phyloP scores from a whole-genome alignment of 2,888 invertebrate species.

The Notocelia uddmanniana region DNA sequence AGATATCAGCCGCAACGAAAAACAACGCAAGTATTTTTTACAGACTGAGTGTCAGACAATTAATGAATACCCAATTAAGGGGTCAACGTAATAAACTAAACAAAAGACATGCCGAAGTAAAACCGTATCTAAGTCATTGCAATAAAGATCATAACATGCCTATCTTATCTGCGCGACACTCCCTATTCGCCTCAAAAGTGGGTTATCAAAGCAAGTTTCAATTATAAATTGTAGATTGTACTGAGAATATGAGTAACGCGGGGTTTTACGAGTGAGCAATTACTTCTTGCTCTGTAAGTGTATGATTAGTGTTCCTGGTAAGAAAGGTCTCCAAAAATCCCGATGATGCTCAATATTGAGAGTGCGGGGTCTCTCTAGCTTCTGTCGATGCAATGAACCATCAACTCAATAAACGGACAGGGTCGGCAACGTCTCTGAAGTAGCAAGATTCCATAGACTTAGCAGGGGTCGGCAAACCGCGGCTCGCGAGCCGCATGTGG shows the following conservation, averaged over 20 bases:
- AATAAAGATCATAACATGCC: slow-evolving; percentile 13
- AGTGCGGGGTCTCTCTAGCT: no score
- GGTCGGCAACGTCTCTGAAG: no score
- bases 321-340: no score
- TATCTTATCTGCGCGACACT: slow-evolving; percentile 44
- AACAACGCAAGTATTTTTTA: slow-evolving; percentile 14
- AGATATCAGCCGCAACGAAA: background rate
- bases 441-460: no score
- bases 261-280: slow-evolving; percentile 17
- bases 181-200: slow-evolving; percentile 34
- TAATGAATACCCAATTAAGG: slow-evolving; percentile 31
- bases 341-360: no score
- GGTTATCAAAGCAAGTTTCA: slow-evolving; percentile 46
- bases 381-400: no score
- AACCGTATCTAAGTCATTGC: slow-evolving; percentile 9
- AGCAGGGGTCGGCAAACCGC: no score
- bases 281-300: background rate
- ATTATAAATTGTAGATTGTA: slow-evolving; percentile 33
- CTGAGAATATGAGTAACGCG: slow-evolving; percentile 27
- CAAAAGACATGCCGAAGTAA: slow-evolving; percentile 11
- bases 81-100: slow-evolving; percentile 37
- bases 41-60: slow-evolving; percentile 42
- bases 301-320: background rate
- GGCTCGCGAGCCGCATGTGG: no score
- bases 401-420: no score